These are phyloP conservation scores for Struthidea cinerea DNA, from an alignment of 2,113 vertebrate genomes.

Conservation along the genomic window DNA sequence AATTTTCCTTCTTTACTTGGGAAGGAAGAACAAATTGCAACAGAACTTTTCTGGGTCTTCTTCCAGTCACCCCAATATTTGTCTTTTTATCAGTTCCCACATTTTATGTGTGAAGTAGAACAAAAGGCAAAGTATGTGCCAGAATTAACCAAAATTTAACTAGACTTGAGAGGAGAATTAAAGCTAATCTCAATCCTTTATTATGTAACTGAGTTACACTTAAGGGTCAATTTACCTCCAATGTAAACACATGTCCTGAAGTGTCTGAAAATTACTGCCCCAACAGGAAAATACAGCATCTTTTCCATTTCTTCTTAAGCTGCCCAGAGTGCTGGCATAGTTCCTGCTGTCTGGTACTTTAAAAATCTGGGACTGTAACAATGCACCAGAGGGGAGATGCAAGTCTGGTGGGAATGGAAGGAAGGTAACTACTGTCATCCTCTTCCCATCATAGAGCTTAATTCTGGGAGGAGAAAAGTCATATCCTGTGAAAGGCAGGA, in stretches of 20 bases:
- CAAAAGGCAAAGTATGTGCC: not conserved
- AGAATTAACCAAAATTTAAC: not conserved
- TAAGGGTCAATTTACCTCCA: not conserved
- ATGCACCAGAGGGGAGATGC: not conserved
- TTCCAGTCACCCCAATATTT: not conserved
- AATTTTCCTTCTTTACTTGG: not conserved
- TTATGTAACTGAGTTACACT: not conserved
- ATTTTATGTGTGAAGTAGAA: not conserved
- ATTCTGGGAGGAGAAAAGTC: not conserved
- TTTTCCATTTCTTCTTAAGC: not conserved
- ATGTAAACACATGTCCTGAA: not conserved
- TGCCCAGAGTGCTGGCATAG: not conserved
- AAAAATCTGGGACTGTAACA: not conserved
- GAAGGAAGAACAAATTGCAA: not conserved
- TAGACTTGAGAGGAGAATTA: not conserved
- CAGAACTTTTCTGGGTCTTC: not conserved
- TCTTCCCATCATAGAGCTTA: not conserved
- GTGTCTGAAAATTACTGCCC: not conserved
- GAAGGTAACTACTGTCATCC: not conserved
- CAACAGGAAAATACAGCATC: not conserved
- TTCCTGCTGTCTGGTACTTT: not conserved
- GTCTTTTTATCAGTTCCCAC: not conserved
- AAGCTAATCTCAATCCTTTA: not conserved
- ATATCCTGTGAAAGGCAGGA: not conserved
- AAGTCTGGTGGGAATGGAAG: not conserved